phyloP scores from a whole-genome alignment of 1,140 invertebrate genomes.

The Tetramorium simillimum region DNA sequence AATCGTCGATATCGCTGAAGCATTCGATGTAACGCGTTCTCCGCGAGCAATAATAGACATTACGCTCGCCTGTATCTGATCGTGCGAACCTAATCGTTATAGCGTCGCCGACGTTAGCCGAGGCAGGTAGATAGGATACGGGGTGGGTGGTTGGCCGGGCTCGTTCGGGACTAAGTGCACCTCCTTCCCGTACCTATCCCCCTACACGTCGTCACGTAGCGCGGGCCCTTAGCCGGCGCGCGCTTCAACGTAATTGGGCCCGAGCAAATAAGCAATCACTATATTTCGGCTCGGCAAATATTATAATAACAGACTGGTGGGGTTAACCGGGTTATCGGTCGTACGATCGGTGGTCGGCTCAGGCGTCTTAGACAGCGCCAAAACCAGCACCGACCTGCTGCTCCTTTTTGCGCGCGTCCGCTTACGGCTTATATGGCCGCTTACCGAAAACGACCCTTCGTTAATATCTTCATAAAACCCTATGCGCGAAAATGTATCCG shows the following conservation, averaged over 20 bases:
- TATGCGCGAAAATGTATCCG: conserved; percentile 38
- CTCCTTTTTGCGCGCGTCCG: conserved; percentile 65
- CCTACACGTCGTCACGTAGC: conserved; percentile 50
- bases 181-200: conserved; percentile 31
- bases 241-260: conserved; percentile 74
- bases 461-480: conserved; percentile 71
- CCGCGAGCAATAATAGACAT: conserved; percentile 59
- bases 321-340: conserved; percentile 79
- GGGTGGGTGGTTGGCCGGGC: conserved; percentile 41
- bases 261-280: conserved; percentile 81
- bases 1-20: conserved; percentile 62
- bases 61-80: conserved; percentile 62
- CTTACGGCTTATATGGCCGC: conserved; percentile 34
- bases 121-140: conserved; percentile 56
- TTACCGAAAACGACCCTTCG: conserved; percentile 57
- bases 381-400: conserved; percentile 75
- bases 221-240: conserved; percentile 38
- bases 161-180: conserved; percentile 30
- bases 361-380: conserved; percentile 80
- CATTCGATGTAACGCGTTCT: conserved; percentile 46
- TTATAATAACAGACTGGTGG: conserved; percentile 79
- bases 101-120: conserved; percentile 20
- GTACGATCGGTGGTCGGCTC: conserved; percentile 73
- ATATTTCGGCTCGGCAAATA: conserved; percentile 81
- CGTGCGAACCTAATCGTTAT: conserved; percentile 67